Percentiles rank a stretch among this genome's conserved stretches.
Conservation (phyloP, 2,888 invertebrate genomes). For the Eurytoma californica region DNA sequence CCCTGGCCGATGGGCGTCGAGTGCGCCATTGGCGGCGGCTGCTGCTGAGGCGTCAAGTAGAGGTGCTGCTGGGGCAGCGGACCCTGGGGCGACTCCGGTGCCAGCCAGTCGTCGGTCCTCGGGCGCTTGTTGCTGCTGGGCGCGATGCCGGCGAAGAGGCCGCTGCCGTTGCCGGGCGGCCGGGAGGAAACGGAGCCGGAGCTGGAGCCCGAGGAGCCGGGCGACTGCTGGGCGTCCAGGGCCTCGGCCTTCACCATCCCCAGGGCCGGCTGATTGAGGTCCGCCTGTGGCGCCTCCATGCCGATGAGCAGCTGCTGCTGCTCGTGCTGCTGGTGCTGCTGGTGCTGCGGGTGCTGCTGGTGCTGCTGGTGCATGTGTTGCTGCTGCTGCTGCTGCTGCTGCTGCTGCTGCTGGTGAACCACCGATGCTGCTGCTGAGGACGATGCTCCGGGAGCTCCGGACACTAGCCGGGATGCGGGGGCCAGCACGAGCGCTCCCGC, state of each 20-base stretch:
- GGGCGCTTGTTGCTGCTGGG: slow-evolving; percentile 76
- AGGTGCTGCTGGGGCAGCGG: slow-evolving; percentile 78
- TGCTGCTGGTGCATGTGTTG: slow-evolving; percentile 60
- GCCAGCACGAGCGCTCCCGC: slow-evolving; percentile 75
- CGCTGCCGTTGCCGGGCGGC: slow-evolving; percentile 67
- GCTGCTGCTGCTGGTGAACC: slow-evolving; percentile 57
- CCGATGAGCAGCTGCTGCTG: slow-evolving; percentile 57
- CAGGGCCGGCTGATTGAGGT: slow-evolving; percentile 58
- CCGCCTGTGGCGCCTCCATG: slow-evolving; percentile 52
- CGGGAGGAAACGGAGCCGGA: slow-evolving; percentile 72
- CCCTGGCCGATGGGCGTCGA: slow-evolving; percentile 60
- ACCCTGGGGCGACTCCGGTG: slow-evolving; percentile 78
- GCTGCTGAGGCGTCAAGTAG: slow-evolving; percentile 73
- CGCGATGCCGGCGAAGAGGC: slow-evolving; percentile 73
- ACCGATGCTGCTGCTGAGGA: slow-evolving; percentile 25
- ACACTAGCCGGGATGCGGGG: slow-evolving; percentile 76
- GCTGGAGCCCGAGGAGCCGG: slow-evolving; percentile 70
- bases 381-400: background rate
- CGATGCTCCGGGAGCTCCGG: slow-evolving; percentile 70
- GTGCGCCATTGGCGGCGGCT: slow-evolving; percentile 60
- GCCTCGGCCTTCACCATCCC: slow-evolving; percentile 74
- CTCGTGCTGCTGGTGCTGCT: slow-evolving; percentile 58
- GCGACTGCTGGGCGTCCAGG: slow-evolving; percentile 73
- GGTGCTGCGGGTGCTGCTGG: slow-evolving; percentile 65
- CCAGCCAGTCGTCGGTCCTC: slow-evolving; percentile 81